Evolutionary conservation across 1,140 invertebrate genomes (phyloP).

Genomic region (Melipona quadrifasciata): DNA sequence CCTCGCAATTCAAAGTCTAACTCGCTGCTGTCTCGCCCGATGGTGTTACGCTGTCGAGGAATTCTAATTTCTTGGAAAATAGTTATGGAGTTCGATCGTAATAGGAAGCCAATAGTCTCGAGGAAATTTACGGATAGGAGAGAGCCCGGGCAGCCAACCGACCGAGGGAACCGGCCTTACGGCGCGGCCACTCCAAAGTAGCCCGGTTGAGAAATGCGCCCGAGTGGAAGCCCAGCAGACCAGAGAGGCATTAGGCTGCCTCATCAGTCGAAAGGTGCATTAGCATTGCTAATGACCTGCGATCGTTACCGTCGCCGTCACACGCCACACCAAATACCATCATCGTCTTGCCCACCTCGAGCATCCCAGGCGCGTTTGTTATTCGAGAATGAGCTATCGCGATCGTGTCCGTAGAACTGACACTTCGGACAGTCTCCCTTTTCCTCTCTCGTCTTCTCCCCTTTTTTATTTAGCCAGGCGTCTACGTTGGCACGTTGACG

Average conservation of each 20-base stretch:
- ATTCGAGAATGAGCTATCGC: constrained; percentile 55
- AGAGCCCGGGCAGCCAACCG: constrained; percentile 17
- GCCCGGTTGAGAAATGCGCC: constrained; percentile 55
- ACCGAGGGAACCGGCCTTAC: constrained; percentile 29
- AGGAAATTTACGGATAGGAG: constrained; percentile 63
- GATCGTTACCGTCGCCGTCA: constrained; percentile 75
- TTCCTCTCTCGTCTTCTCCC: neutral
- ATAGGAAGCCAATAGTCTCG: constrained; percentile 70
- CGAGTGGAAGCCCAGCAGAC: constrained; percentile 46
- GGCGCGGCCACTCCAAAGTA: constrained; percentile 50
- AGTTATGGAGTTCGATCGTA: constrained; percentile 57
- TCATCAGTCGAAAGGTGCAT: constrained; percentile 78
- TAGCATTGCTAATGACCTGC: constrained; percentile 77
- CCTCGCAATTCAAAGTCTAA: constrained; percentile 1
- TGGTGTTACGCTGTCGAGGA: neutral
- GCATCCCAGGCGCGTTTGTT: constrained; percentile 38
- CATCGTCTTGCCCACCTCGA: constrained; percentile 23
- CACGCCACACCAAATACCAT: constrained; percentile 56
- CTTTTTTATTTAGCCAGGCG: neutral
- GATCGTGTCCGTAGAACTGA: neutral
- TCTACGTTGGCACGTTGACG: neutral
- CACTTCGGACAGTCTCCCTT: neutral
- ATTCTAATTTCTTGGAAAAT: constrained; percentile 45
- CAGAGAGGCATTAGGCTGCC: constrained; percentile 65
- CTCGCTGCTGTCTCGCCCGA: neutral